phyloP scores from a whole-genome alignment of 2,797 vertebrate genomes.

The Dromococcyx pavoninus region DNA sequence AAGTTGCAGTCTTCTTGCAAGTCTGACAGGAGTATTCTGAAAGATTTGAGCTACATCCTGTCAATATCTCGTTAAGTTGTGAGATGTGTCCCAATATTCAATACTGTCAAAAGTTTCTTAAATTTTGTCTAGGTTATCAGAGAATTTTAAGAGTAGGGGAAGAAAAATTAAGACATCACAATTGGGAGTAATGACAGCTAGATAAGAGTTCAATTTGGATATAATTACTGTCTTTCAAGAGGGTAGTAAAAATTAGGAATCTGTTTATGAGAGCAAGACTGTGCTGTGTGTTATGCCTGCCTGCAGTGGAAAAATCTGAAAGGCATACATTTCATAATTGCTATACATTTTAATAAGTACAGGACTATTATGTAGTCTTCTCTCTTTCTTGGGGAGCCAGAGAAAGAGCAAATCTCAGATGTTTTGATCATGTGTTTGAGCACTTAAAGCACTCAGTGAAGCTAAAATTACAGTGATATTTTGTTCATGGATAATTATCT shows the following conservation, averaged over 20 bases:
- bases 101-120: background rate
- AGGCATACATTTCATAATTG: background rate
- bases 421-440: background rate
- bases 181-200: background rate
- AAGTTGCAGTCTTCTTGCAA: background rate
- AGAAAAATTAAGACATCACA: background rate
- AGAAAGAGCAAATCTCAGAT: background rate
- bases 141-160: background rate
- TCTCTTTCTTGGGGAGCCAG: background rate
- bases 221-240: background rate
- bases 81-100: background rate
- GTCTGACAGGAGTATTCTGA: background rate
- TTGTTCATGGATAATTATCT: background rate
- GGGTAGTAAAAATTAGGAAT: background rate
- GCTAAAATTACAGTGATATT: background rate
- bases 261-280: background rate
- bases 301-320: background rate
- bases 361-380: background rate
- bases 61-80: background rate
- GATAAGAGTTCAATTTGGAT: background rate
- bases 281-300: background rate
- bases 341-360: background rate
- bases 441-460: background rate
- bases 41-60: background rate
- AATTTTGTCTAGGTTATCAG: background rate